Percentiles rank a stretch among this genome's conserved stretches.
These are phyloP conservation scores for Conomelus anceps DNA, from an alignment of 2,888 invertebrate genomes.

Conservation along the genomic window DNA sequence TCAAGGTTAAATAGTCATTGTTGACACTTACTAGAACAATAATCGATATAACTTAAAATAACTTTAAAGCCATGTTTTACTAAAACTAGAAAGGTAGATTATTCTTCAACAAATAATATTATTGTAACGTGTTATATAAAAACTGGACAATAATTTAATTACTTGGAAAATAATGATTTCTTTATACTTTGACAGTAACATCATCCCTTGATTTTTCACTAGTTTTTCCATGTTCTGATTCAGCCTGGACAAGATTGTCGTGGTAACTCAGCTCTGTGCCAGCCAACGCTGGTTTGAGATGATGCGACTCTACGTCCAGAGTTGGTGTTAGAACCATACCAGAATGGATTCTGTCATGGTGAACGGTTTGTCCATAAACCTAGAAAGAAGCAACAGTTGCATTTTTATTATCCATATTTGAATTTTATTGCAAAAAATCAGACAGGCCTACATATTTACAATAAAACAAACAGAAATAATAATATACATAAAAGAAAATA, in stretches of 20 bases:
- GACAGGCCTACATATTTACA: too few relatives aligned
- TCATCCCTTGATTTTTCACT: not conserved
- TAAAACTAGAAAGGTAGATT: not conserved
- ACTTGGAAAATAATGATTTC: not conserved
- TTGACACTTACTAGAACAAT: not conserved
- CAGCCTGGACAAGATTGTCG: slow-evolving; percentile 19
- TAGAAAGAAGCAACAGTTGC: not conserved
- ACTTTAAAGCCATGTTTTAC: not conserved
- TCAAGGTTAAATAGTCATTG: not conserved
- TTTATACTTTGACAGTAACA: not conserved
- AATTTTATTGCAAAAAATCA: not conserved
- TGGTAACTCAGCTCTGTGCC: slow-evolving; percentile 52
- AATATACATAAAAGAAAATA: too few relatives aligned
- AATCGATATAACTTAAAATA: not conserved
- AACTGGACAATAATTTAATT: not conserved
- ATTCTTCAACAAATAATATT: not conserved
- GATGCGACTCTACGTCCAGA: slow-evolving; percentile 53
- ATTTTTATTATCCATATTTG: not conserved
- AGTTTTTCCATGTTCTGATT: not conserved
- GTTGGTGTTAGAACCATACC: slow-evolving; percentile 38
- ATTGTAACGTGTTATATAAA: not conserved
- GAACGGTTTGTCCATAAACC: slow-evolving; percentile 6
- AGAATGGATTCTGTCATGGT: not conserved
- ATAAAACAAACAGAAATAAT: too few relatives aligned
- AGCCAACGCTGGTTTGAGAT: slow-evolving; percentile 53